Evolutionary conservation across 1,140 invertebrate genomes (phyloP), one percentile per base, ranked within the genome.

Genomic region (Neotoxoptera formosana): DNA sequence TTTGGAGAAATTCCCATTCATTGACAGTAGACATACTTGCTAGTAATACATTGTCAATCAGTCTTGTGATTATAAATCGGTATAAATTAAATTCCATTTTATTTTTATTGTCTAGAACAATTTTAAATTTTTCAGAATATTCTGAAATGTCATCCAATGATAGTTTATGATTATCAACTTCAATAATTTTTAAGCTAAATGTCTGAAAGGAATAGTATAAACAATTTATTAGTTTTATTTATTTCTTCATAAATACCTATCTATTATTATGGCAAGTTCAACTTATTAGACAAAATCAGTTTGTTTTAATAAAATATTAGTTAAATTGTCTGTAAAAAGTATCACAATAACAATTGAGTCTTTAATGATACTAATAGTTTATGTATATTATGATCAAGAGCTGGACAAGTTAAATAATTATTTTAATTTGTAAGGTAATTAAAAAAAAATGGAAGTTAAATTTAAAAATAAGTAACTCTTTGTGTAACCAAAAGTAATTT

Each of bases 121-220:
- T 53, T 84, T 93, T 84, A 34, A 93, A 93, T 41, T 56, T 53
- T 53, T 93, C 48, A 25, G 91, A n/a, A 93, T 93, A 93, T 47
- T 84, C 41, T 53, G 17, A 84, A 7, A 93, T 83, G 11, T 93
- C 76, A 36, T 41, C 76, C 6, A 7, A 30, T 2, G 81, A 41
- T 93, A 93, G 14, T 84, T 93, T 23, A 84, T 93, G 7, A 14
- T 53, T 51, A 8, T 93, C 47, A 53, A 36, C 3, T 86, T 84
- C 91, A 30, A 93, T 84, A 25, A 93, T 84, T 93, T 93, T 84
- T 93, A 93, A 93, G 56, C 91, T 53, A 84, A 93, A 53, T 56
- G n/a, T 84, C 91, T 93, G 34, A 51, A 91, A 91, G 0, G 48
- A 81, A 81, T 76, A 76, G 36, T 45, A 93, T 7, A n/a, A 48